These are phyloP conservation scores for Pinctada fucata DNA, from an alignment of 2,888 invertebrate genomes.

Conservation along the genomic window DNA sequence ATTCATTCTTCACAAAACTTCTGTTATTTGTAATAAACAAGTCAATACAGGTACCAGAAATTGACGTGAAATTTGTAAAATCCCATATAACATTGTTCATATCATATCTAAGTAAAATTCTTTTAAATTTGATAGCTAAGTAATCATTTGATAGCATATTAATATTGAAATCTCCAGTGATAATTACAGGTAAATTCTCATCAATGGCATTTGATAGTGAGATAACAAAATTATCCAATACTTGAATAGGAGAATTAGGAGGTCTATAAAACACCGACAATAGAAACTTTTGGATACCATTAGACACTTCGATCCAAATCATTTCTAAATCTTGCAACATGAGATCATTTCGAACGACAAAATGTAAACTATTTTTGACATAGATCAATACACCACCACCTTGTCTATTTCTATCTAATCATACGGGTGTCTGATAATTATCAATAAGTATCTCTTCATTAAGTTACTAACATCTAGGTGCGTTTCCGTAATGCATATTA, in stretches of 20 bases:
- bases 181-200: not conserved
- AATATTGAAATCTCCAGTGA: not conserved
- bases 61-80: not conserved
- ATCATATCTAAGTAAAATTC: too few species aligned
- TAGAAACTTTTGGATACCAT: not conserved
- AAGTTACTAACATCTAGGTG: too few species aligned
- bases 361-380: not conserved
- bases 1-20: not conserved
- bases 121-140: too few species aligned
- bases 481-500: not conserved
- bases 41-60: not conserved
- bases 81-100: not conserved
- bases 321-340: not conserved
- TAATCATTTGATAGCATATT: not conserved
- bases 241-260: not conserved
- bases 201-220: not conserved
- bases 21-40: not conserved
- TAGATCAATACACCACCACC: not conserved
- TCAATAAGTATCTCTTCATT: not conserved
- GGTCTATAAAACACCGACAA: too few species aligned
- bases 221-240: not conserved
- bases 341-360: not conserved
- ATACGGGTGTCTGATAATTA: not conserved
- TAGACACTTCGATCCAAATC: not conserved
- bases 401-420: conserved; percentile 1